Conservation (phyloP, 2,113 vertebrate genomes). For the Sinocyclocheilus maitianheensis region DNA sequence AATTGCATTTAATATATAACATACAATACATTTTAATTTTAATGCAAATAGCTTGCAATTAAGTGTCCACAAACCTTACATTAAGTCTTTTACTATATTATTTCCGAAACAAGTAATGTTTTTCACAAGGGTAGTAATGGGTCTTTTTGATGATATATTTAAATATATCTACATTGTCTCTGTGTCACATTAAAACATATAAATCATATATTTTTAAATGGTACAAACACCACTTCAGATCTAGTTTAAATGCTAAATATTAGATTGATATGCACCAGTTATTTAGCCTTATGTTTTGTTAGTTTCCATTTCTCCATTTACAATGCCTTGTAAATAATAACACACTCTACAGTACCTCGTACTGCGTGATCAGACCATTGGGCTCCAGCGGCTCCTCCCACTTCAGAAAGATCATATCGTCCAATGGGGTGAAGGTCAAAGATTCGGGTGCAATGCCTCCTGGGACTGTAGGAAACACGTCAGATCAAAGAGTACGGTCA, state of each 20-base stretch:
- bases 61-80: too few species aligned
- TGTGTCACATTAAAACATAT: not conserved
- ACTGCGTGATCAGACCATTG: conserved; percentile 93
- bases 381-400: conserved; percentile 96
- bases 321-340: too few species aligned
- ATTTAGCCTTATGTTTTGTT: too few species aligned
- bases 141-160: too few species aligned
- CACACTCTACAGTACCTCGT: conserved; percentile 79
- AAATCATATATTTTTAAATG: not conserved
- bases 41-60: too few species aligned
- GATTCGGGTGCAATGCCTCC: conserved; percentile 90
- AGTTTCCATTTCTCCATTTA: too few species aligned
- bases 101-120: too few species aligned
- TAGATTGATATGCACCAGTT: not conserved
- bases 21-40: too few species aligned
- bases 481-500: not conserved
- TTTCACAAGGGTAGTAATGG: too few species aligned
- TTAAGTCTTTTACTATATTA: too few species aligned
- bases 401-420: conserved; percentile 95
- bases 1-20: too few species aligned
- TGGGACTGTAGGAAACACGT: conserved; percentile 77
- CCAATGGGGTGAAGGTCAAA: conserved; percentile 87
- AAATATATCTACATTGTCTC: not conserved
- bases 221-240: too few species aligned
- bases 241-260: not conserved